Evolutionary conservation across 2,797 vertebrate species (phyloP).

Genomic region (Argya squamiceps): DNA sequence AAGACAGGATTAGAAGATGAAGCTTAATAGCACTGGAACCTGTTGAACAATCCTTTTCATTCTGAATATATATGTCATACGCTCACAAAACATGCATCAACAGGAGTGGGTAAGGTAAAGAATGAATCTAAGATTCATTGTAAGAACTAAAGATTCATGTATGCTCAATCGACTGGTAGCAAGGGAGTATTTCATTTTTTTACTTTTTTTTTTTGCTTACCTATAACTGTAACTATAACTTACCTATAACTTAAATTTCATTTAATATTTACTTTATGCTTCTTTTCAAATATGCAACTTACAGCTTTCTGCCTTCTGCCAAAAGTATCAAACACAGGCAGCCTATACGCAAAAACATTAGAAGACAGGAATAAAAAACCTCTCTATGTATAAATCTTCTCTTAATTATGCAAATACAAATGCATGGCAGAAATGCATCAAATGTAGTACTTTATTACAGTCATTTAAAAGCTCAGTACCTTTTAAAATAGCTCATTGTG

Average conservation of each 20-base stretch:
- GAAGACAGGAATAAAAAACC: background rate
- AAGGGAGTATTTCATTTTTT: background rate
- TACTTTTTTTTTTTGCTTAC: background rate
- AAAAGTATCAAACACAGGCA: background rate
- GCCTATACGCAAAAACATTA: background rate
- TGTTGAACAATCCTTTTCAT: background rate
- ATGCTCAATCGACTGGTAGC: background rate
- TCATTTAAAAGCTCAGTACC: background rate
- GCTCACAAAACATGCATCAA: background rate
- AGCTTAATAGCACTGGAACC: background rate
- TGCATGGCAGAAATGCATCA: background rate
- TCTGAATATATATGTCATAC: background rate
- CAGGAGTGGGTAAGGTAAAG: background rate
- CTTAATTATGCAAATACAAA: background rate
- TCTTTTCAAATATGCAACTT: background rate
- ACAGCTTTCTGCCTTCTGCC: background rate
- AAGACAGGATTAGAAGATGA: background rate
- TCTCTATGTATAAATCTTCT: background rate
- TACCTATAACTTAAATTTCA: background rate
- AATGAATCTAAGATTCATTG: background rate
- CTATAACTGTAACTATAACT: background rate
- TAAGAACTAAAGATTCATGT: background rate
- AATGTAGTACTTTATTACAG: background rate
- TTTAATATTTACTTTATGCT: background rate
- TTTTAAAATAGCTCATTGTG: conserved; percentile 29